Conservation (phyloP, 2,888 invertebrate species). For the Petrolisthes manimaculis region DNA sequence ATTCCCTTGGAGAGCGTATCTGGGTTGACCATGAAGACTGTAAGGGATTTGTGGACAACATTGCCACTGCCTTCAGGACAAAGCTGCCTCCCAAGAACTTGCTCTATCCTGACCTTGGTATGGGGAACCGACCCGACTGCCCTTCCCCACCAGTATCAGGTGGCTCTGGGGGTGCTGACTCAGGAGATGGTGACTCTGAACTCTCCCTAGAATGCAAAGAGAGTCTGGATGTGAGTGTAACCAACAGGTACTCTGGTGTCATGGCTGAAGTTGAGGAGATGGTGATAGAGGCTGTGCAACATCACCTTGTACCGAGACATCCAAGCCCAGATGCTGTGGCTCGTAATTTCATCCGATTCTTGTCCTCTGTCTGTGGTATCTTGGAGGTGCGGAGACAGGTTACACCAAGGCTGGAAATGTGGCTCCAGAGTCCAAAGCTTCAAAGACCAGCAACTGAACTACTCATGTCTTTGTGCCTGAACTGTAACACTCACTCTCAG, state of each 20-base stretch:
- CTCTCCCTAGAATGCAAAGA: slow-evolving; percentile 69
- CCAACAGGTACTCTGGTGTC: slow-evolving; percentile 59
- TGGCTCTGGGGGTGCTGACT: slow-evolving; percentile 63
- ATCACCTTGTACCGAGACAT: slow-evolving; percentile 86
- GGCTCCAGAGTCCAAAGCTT: slow-evolving; percentile 96
- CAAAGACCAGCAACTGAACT: slow-evolving; percentile 93
- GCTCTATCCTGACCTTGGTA: slow-evolving; percentile 73
- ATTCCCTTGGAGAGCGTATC: slow-evolving; percentile 90
- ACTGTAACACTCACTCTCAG: slow-evolving; percentile 81
- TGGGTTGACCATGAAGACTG: slow-evolving; percentile 96
- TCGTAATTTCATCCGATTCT: slow-evolving; percentile 86
- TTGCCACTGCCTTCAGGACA: slow-evolving; percentile 86
- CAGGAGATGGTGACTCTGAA: slow-evolving; percentile 66
- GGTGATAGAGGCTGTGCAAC: slow-evolving; percentile 88
- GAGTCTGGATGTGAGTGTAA: slow-evolving; percentile 67
- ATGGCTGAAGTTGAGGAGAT: slow-evolving; percentile 77
- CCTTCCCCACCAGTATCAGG: slow-evolving; percentile 65
- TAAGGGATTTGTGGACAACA: slow-evolving; percentile 90
- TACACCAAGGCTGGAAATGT: slow-evolving; percentile 86
- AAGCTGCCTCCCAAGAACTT: slow-evolving; percentile 80
- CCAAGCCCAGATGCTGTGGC: slow-evolving; percentile 84
- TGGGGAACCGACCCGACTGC: slow-evolving; percentile 65
- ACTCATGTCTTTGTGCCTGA: slow-evolving; percentile 89
- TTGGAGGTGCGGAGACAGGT: slow-evolving; percentile 86
- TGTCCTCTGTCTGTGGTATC: slow-evolving; percentile 88